Conservation (phyloP, 2,113 vertebrate genomes). For the Cacatua alba region DNA sequence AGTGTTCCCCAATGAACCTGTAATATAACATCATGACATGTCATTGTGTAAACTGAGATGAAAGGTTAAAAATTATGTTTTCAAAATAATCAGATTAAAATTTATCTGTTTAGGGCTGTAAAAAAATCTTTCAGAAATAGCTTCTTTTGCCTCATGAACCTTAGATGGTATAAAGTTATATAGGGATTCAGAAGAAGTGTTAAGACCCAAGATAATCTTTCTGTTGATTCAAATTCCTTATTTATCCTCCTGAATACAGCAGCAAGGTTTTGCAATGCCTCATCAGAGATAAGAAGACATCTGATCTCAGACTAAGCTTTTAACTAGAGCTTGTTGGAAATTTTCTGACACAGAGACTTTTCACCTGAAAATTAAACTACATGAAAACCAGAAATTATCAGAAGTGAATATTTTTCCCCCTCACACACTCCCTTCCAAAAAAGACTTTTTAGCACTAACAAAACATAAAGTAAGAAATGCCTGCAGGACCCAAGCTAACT, state of each 20-base stretch:
- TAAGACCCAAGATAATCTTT: neutral
- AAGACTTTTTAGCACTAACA: neutral
- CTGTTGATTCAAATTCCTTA: neutral
- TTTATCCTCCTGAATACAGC: neutral
- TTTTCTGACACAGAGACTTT: neutral
- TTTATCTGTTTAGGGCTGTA: neutral
- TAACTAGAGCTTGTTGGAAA: neutral
- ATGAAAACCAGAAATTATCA: neutral
- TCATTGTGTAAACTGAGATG: neutral
- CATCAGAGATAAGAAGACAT: neutral
- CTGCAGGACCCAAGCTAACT: neutral
- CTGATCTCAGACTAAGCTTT: neutral
- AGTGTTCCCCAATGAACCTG: neutral
- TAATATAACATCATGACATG: neutral
- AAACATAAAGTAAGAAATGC: neutral
- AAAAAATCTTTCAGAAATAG: neutral
- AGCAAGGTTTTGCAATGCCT: neutral
- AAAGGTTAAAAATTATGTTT: neutral
- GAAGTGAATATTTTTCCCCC: neutral
- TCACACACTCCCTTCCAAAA: rapidly evolving
- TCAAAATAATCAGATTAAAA: neutral
- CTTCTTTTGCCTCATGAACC: neutral
- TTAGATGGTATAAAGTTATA: neutral
- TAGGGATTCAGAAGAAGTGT: neutral
- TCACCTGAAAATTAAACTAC: neutral